A percentile compares a stretch with the other conserved stretches of the same genome.
phyloP scores from a whole-genome alignment of 2,888 invertebrate species.

The Hirtodrosophila duncani region DNA sequence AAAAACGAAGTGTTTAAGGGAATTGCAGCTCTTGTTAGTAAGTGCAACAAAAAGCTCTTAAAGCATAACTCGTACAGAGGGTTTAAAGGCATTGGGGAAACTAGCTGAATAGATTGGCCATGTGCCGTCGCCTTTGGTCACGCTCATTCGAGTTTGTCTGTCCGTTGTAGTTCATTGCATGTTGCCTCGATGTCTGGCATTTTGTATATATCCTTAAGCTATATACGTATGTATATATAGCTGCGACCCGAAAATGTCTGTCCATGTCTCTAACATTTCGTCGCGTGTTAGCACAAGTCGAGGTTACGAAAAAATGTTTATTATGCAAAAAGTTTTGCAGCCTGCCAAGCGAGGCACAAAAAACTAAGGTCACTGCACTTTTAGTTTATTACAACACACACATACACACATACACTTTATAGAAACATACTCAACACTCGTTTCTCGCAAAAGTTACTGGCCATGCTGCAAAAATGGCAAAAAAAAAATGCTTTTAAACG shows the following conservation, averaged over 20 bases:
- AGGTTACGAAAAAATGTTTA: conserved; percentile 38
- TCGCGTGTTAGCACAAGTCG: conserved; percentile 44
- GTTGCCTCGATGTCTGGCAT: conserved; percentile 69
- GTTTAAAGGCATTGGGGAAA: too few relatives aligned
- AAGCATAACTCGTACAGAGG: too few relatives aligned
- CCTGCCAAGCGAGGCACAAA: conserved; percentile 30
- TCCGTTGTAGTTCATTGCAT: conserved; percentile 61
- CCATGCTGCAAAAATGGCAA: conserved; percentile 2
- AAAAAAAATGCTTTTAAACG: conserved; percentile 21
- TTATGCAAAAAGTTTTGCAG: conserved; percentile 64
- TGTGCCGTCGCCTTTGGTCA: conserved; percentile 5
- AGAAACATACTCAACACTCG: conserved; percentile 5
- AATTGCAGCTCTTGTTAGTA: too few relatives aligned
- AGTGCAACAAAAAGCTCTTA: too few relatives aligned
- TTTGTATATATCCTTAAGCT: conserved; percentile 35
- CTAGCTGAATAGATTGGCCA: conserved; percentile 1
- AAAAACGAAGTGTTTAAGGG: too few relatives aligned
- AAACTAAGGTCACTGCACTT: conserved; percentile 64
- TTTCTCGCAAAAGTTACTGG: not conserved
- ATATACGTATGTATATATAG: conserved; percentile 19
- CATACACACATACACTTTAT: conserved; percentile 11
- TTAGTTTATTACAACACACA: conserved; percentile 35
- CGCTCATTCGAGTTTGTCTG: conserved; percentile 30
- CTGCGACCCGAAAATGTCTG: conserved; percentile 24
- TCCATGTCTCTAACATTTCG: conserved; percentile 42